Conservation (phyloP, 2,113 vertebrate genomes). For the Microtus oregoni region DNA sequence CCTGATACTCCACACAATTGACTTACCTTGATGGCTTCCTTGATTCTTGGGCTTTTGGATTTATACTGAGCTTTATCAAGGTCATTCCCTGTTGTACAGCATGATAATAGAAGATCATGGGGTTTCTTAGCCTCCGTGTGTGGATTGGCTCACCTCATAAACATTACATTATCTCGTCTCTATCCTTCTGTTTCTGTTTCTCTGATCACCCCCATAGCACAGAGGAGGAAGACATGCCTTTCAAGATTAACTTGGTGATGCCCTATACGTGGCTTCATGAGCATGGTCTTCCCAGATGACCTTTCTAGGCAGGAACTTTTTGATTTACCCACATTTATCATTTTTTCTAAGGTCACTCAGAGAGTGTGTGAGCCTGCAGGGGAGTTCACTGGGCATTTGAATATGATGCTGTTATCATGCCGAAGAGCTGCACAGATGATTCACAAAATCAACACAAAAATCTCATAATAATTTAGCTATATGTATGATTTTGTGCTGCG, state of each 20-base stretch:
- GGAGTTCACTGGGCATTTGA: not conserved
- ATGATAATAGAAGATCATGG: not conserved
- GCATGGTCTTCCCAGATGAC: not conserved
- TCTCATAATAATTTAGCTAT: not conserved
- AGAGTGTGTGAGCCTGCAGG: not conserved
- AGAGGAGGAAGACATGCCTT: not conserved
- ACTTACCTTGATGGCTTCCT: not conserved
- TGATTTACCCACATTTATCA: not conserved
- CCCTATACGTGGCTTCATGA: rapidly evolving
- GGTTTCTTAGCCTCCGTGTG: not conserved
- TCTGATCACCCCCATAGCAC: not conserved
- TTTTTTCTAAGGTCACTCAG: not conserved
- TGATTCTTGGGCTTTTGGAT: not conserved
- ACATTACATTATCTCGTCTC: not conserved
- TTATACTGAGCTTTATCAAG: not conserved
- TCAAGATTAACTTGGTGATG: not conserved
- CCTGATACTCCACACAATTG: not conserved
- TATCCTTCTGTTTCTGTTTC: not conserved
- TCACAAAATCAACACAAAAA: not conserved
- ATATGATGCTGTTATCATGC: not conserved
- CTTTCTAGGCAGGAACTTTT: not conserved
- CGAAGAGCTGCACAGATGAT: not conserved
- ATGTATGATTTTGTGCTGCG: not conserved
- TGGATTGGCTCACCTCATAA: not conserved
- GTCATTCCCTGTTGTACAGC: not conserved